Percentiles rank a stretch among this genome's conserved stretches.
These are phyloP conservation scores for Scaptomyza parva DNA, from an alignment of 2,888 invertebrate genomes.

Conservation along the genomic window DNA sequence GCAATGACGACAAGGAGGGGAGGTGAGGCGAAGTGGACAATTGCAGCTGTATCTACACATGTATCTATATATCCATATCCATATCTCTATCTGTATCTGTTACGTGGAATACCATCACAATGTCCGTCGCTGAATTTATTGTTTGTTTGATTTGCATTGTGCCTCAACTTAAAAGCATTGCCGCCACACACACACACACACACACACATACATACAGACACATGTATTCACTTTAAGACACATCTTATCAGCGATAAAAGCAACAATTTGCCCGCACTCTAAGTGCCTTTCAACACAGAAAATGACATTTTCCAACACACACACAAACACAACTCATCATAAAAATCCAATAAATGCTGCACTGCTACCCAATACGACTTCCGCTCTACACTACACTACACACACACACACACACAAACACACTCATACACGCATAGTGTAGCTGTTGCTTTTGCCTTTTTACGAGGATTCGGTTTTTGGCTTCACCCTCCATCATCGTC, in stretches of 20 bases:
- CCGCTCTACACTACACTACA: slow-evolving; percentile 11
- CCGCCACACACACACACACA: too few relatives aligned
- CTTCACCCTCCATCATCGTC: slow-evolving; percentile 47
- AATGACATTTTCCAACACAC: background rate
- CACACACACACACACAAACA: slow-evolving; percentile 12
- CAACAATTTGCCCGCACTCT: slow-evolving; percentile 60
- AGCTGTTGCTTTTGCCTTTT: slow-evolving; percentile 41
- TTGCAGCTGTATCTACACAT: slow-evolving; percentile 24
- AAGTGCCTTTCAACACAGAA: slow-evolving; percentile 47
- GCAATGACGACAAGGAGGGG: too few relatives aligned
- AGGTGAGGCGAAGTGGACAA: background rate
- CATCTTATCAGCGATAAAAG: slow-evolving; percentile 62
- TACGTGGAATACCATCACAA: slow-evolving; percentile 62
- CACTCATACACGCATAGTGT: slow-evolving; percentile 1
- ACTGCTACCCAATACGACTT: too few relatives aligned
- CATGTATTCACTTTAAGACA: slow-evolving; percentile 9
- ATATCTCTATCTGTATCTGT: slow-evolving; percentile 46
- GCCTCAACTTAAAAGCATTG: slow-evolving; percentile 2
- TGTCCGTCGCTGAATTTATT: slow-evolving; percentile 75
- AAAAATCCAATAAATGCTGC: slow-evolving; percentile 74
- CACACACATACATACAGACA: too few relatives aligned
- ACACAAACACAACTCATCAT: slow-evolving; percentile 55
- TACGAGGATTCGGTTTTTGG: slow-evolving; percentile 48
- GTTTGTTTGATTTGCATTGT: slow-evolving; percentile 77
- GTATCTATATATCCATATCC: background rate